Evolutionary conservation across 92 coral and sea anemone species (phyloP).

Genomic region (Umimayanthus chanpuru): DNA sequence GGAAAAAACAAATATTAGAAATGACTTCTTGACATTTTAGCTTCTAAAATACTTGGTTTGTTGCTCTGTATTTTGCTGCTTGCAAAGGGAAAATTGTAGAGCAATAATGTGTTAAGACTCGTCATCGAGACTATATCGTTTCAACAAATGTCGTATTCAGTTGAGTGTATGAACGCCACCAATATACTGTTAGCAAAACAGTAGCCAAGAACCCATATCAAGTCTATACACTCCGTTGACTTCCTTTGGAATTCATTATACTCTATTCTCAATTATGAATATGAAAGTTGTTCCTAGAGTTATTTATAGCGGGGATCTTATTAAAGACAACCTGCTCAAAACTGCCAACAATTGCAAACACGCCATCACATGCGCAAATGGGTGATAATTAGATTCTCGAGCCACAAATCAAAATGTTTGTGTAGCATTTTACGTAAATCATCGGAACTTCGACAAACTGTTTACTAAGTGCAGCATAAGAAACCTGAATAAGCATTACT

Average conservation of each 20-base stretch:
- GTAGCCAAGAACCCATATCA: background rate
- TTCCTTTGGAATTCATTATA: background rate
- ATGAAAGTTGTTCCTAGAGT: background rate
- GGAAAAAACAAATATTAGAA: background rate
- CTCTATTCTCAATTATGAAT: background rate
- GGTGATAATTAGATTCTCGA: background rate
- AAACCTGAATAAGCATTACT: background rate
- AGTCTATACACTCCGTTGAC: background rate
- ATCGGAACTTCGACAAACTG: background rate
- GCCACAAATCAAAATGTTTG: background rate
- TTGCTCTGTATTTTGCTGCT: too few species aligned
- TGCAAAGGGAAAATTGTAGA: background rate
- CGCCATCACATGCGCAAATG: background rate
- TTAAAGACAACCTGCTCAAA: background rate
- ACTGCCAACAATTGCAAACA: background rate
- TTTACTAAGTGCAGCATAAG: background rate
- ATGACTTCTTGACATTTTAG: background rate
- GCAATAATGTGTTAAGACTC: background rate
- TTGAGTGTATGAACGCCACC: background rate
- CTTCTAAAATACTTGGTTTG: background rate
- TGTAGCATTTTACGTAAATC: background rate
- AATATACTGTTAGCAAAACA: background rate
- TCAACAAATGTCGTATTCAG: too few species aligned
- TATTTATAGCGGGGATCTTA: background rate
- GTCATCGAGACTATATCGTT: too few species aligned